Conservation (phyloP, 2,797 vertebrate species). For the Antrozous pallidus region DNA sequence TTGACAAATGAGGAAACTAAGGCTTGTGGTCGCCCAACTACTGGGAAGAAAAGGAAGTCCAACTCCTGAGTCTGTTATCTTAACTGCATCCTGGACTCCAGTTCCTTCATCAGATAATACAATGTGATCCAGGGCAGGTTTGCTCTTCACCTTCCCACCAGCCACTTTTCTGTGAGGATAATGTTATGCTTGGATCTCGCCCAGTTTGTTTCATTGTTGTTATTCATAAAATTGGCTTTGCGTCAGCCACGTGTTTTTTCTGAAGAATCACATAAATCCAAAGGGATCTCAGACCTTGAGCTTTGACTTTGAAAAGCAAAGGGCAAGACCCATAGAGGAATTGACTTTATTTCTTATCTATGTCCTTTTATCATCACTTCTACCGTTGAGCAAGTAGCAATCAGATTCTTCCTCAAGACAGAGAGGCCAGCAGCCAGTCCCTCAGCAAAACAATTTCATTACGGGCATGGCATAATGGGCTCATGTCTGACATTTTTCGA, state of each 20-base stretch:
- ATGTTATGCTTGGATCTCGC: neutral
- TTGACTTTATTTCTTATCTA: neutral
- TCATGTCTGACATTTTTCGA: neutral
- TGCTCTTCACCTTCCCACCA: neutral
- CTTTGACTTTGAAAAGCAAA: conserved; percentile 36
- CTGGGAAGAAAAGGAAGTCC: neutral
- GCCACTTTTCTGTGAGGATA: neutral
- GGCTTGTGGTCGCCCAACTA: neutral
- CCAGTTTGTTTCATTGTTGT: neutral
- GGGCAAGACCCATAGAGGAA: neutral
- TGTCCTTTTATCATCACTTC: neutral
- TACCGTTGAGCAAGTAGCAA: neutral
- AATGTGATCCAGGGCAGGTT: neutral
- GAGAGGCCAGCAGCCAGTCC: neutral
- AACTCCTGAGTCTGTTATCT: neutral
- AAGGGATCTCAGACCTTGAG: neutral
- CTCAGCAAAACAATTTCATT: neutral
- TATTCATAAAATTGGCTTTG: neutral
- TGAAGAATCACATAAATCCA: neutral
- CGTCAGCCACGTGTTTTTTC: neutral
- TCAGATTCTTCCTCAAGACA: neutral
- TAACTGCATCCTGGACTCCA: neutral
- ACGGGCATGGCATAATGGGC: neutral
- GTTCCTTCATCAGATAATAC: neutral
- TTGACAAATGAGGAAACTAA: neutral